phyloP scores from a whole-genome alignment of 1,140 invertebrate genomes.

The Lepidostoma basale region DNA sequence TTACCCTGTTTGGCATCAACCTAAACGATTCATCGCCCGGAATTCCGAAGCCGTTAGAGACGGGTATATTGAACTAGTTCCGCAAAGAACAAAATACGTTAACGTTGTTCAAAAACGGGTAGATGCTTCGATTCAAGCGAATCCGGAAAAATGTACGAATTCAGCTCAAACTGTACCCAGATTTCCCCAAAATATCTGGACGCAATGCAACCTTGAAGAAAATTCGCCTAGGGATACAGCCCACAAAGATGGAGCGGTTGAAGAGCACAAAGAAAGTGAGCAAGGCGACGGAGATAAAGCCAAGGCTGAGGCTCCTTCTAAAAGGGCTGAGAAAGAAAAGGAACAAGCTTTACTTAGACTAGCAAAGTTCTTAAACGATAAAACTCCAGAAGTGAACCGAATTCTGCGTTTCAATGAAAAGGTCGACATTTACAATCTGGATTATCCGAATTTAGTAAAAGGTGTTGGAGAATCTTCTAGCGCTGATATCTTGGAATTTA shows the following conservation, averaged over 20 bases:
- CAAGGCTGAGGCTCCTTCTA: conserved; percentile 1
- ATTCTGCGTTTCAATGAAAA: conserved; percentile 63
- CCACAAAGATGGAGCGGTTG: conserved; percentile 44
- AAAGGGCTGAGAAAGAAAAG: conserved; percentile 14
- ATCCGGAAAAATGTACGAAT: conserved; percentile 52
- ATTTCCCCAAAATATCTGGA: conserved; percentile 70
- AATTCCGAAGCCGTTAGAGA: conserved; percentile 65
- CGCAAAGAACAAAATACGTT: conserved; percentile 62
- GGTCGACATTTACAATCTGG: conserved; percentile 71
- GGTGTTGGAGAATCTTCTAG: conserved; percentile 51
- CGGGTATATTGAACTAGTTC: conserved; percentile 69
- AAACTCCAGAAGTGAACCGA: conserved; percentile 47
- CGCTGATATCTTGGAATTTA: conserved; percentile 57
- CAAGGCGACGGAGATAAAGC: conserved; percentile 42
- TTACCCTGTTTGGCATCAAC: conserved; percentile 62
- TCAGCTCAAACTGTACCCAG: conserved; percentile 69
- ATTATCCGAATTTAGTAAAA: conserved; percentile 63
- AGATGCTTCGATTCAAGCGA: conserved; percentile 61
- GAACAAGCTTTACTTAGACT: conserved; percentile 8
- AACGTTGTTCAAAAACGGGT: conserved; percentile 64
- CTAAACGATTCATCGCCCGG: conserved; percentile 57
- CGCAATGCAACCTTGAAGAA: conserved; percentile 61
- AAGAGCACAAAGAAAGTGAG: conserved; percentile 49
- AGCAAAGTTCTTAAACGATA: not conserved
- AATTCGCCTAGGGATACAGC: conserved; percentile 49